phyloP scores from a whole-genome alignment of 2,797 vertebrate genomes.

The Ptychadena robeensis region DNA sequence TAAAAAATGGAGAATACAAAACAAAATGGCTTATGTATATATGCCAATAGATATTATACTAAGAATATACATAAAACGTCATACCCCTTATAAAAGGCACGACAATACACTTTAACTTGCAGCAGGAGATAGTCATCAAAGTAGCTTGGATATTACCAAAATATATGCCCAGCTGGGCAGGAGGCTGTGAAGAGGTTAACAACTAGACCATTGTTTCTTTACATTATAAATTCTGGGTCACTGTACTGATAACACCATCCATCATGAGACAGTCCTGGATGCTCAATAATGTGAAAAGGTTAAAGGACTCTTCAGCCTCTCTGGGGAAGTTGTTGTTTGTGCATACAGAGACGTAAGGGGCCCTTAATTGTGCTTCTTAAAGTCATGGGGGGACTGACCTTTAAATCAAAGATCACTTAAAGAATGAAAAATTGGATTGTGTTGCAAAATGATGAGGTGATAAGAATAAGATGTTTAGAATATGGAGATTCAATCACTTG shows the following conservation, averaged over 20 bases:
- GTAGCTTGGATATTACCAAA: no score
- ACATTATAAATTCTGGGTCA: constrained; percentile 30
- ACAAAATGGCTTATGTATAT: no score
- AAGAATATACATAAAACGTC: no score
- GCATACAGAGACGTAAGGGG: constrained; percentile 1
- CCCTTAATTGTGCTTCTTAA: constrained; percentile 4
- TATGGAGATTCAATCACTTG: no score
- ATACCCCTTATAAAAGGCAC: no score
- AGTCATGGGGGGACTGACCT: neutral
- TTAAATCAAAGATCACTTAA: constrained; percentile 7
- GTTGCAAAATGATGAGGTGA: neutral
- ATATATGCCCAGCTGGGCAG: no score
- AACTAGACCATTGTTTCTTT: neutral
- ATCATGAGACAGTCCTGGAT: constrained; percentile 20
- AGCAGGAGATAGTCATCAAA: no score
- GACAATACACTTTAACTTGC: no score
- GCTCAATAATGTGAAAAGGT: constrained; percentile 57
- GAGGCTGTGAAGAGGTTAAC: neutral
- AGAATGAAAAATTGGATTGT: neutral
- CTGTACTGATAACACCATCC: constrained; percentile 28
- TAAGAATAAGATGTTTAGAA: neutral
- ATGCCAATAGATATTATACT: no score
- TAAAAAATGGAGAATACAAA: no score
- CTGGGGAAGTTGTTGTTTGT: neutral
- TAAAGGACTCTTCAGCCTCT: constrained; percentile 38